A percentile compares a stretch with the other conserved stretches of the same genome.
Conservation (phyloP, 2,888 invertebrate genomes). For the Poecilobothrus nobilitatus region DNA sequence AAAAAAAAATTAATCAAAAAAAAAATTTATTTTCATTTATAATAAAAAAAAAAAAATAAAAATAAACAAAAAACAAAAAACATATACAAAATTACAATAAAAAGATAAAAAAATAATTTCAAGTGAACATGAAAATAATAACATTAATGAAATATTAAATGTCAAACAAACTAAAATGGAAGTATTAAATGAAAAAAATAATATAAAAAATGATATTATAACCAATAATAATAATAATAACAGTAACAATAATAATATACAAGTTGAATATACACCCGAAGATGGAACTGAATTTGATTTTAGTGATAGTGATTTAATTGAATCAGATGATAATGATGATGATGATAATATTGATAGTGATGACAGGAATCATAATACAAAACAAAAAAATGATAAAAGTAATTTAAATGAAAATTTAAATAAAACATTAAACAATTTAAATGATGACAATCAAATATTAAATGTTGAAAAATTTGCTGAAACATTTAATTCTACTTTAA, state of each 20-base stretch:
- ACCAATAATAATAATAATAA: conserved; percentile 12
- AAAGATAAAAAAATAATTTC: background rate
- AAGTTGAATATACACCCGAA: conserved; percentile 17
- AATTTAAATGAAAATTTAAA: no score
- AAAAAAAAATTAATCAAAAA: no score
- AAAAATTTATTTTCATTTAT: no score
- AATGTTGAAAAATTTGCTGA: background rate
- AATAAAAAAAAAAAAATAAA: no score
- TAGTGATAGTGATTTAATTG: conserved; percentile 33
- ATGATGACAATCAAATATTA: no score
- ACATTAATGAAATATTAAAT: background rate
- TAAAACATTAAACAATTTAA: no score
- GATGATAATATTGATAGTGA: background rate
- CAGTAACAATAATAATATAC: conserved; percentile 19
- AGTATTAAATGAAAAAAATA: background rate
- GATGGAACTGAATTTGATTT: conserved; percentile 36
- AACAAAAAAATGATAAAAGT: no score
- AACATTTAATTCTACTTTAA: background rate
- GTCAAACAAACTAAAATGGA: background rate
- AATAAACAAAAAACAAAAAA: no score
- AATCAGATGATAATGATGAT: conserved; percentile 23
- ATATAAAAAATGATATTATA: background rate
- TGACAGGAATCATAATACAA: background rate
- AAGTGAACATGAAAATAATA: no score
- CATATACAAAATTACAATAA: background rate